phyloP scores from a whole-genome alignment of 2,888 invertebrate genomes.

The Spisula solida region DNA sequence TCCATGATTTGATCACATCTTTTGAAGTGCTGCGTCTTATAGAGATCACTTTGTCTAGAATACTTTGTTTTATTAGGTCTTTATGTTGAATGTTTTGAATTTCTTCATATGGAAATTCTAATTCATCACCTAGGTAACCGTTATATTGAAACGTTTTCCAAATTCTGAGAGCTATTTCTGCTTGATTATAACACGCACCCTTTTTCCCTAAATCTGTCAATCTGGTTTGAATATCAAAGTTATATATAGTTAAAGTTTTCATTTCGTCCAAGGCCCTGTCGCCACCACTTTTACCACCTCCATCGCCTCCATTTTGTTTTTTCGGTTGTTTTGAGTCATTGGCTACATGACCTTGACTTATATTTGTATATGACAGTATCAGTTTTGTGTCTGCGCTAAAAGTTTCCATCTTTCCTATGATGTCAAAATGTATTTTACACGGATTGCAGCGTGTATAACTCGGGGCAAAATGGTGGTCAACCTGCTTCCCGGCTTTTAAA shows the following conservation, averaged over 20 bases:
- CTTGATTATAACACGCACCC: constrained; percentile 58
- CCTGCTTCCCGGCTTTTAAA: constrained; percentile 17
- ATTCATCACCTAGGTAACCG: constrained; percentile 70
- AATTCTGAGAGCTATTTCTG: constrained; percentile 51
- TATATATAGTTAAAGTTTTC: constrained; percentile 60
- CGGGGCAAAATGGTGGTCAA: constrained; percentile 74
- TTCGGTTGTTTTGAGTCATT: constrained; percentile 14
- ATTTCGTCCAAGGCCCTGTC: constrained; percentile 63
- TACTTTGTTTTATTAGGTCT: constrained; percentile 39
- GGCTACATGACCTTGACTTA: neutral
- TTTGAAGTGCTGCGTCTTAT: constrained; percentile 13
- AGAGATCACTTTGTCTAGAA: constrained; percentile 42
- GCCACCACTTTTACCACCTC: neutral
- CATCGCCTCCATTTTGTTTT: neutral
- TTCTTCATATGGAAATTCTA: constrained; percentile 44
- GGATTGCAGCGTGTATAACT: constrained; percentile 73
- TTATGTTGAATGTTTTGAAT: constrained; percentile 31
- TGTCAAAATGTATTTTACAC: constrained; percentile 68
- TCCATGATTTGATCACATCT: constrained; percentile 45
- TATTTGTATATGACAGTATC: constrained; percentile 49
- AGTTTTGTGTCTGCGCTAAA: constrained; percentile 69
- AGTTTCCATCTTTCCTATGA: constrained; percentile 72
- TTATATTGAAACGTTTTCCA: constrained; percentile 74
- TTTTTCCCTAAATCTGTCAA: constrained; percentile 17
- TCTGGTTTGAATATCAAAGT: constrained; percentile 58